Percentiles rank a stretch among this genome's conserved stretches.
phyloP scores from a whole-genome alignment of 1,140 invertebrate species.

The Aphelinus certus region DNA sequence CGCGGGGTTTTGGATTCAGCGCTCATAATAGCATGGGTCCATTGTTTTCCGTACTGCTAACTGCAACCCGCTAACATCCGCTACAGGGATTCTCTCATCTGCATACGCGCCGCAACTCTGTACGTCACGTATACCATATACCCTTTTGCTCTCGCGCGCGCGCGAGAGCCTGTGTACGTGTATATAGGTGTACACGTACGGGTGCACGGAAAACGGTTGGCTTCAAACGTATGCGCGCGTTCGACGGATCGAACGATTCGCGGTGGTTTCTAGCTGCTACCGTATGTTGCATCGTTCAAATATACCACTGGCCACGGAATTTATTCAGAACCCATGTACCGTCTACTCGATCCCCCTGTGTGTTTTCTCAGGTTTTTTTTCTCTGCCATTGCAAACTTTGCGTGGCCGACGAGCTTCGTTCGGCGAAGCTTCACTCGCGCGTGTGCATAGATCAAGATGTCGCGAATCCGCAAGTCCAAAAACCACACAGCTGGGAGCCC shows the following conservation, averaged over 20 bases:
- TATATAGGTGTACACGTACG: not conserved
- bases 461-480: constrained; percentile 15
- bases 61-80: constrained; percentile 61
- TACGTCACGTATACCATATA: not conserved
- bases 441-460: not conserved
- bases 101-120: constrained; percentile 47
- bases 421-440: no score
- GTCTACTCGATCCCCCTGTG: not conserved
- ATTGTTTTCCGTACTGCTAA: constrained; percentile 58
- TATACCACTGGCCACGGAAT: no score
- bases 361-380: constrained; percentile 3
- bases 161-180: no score
- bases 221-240: no score
- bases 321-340: not conserved
- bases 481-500: constrained; percentile 10
- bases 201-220: not conserved
- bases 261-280: constrained; percentile 33
- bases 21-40: constrained; percentile 59
- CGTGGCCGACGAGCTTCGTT: no score
- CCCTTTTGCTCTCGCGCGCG: constrained; percentile 25
- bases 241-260: no score
- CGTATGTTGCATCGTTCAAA: not conserved
- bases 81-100: constrained; percentile 59
- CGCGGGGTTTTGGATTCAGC: constrained; percentile 59
- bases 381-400: not conserved